These are phyloP conservation scores for Scaptomyza caliginosa DNA, from an alignment of 2,888 invertebrate genomes.

Conservation along the genomic window DNA sequence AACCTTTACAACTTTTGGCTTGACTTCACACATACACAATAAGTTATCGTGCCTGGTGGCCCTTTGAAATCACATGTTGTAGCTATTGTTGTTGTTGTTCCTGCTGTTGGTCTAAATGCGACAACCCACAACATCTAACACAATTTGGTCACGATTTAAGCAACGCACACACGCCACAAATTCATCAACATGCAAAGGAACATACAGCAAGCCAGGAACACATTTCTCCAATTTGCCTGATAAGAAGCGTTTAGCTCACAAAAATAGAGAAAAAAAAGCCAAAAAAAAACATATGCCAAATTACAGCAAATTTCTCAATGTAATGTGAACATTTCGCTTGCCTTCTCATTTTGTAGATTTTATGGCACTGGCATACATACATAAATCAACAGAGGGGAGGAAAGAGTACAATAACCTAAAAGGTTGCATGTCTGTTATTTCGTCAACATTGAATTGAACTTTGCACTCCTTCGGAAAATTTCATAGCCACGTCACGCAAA, in stretches of 20 bases:
- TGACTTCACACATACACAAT: constrained; percentile 38
- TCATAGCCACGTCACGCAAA: constrained; percentile 69
- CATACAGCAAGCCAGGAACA: constrained; percentile 6
- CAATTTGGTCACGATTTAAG: constrained; percentile 77
- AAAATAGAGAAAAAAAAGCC: neutral
- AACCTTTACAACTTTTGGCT: constrained; percentile 59
- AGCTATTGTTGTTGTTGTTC: constrained; percentile 1
- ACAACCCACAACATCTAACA: constrained; percentile 65
- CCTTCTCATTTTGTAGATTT: constrained; percentile 39
- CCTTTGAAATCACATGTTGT: constrained; percentile 48
- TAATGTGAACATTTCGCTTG: constrained; percentile 47
- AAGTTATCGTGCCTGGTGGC: constrained; percentile 59
- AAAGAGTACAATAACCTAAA: constrained; percentile 6
- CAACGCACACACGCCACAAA: constrained; percentile 73
- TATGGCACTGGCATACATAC: constrained; percentile 57
- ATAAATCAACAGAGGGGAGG: constrained; percentile 62
- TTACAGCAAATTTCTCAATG: constrained; percentile 77
- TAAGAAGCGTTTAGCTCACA: constrained; percentile 74
- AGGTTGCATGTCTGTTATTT: constrained; percentile 51
- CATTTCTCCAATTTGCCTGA: constrained; percentile 77
- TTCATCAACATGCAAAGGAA: constrained; percentile 70
- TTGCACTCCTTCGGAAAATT: constrained; percentile 26
- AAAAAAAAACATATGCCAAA: constrained; percentile 77
- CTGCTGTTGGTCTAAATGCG: constrained; percentile 1
- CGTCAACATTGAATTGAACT: constrained; percentile 51